Conservation (phyloP, 1,140 invertebrate genomes). For the Macrobrachium rosenbergii region DNA sequence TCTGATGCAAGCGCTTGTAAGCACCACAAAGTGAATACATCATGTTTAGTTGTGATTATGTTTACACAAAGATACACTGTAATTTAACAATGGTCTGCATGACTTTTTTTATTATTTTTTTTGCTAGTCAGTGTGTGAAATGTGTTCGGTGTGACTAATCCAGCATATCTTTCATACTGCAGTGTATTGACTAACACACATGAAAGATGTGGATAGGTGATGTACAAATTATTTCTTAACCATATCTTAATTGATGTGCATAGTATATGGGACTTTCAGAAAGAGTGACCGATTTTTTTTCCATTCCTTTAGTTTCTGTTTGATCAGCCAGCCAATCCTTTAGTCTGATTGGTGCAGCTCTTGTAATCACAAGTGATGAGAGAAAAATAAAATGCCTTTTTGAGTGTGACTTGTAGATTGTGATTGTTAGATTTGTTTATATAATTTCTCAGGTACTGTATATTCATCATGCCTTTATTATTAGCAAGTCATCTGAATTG, state of each 20-base stretch:
- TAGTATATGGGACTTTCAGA: conserved; percentile 36
- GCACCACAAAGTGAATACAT: conserved; percentile 31
- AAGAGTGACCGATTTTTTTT: conserved; percentile 20
- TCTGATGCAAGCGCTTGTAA: conserved; percentile 34
- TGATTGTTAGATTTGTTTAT: conserved; percentile 56
- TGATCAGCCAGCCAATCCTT: background rate
- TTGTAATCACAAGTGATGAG: conserved; percentile 47
- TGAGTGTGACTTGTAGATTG: conserved; percentile 50
- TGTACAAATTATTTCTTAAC: conserved; percentile 60
- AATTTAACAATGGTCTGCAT: conserved; percentile 61
- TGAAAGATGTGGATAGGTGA: conserved; percentile 54
- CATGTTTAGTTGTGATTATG: conserved; percentile 35
- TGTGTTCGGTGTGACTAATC: conserved; percentile 55
- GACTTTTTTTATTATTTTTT: conserved; percentile 40
- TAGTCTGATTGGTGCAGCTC: conserved; percentile 2
- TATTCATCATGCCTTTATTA: conserved; percentile 57
- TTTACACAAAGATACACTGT: conserved; percentile 47
- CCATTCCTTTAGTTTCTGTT: background rate
- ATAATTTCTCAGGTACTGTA: conserved; percentile 61
- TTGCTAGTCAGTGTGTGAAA: conserved; percentile 60
- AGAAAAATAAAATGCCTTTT: conserved; percentile 26
- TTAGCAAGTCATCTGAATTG: conserved; percentile 31
- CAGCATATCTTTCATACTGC: conserved; percentile 38
- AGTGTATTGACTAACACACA: conserved; percentile 55
- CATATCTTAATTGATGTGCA: conserved; percentile 43